Percentiles rank a stretch among this genome's conserved stretches.
These are phyloP conservation scores for Scomberomorus guttatus DNA, from an alignment of 2,797 vertebrate species.

Conservation along the genomic window DNA sequence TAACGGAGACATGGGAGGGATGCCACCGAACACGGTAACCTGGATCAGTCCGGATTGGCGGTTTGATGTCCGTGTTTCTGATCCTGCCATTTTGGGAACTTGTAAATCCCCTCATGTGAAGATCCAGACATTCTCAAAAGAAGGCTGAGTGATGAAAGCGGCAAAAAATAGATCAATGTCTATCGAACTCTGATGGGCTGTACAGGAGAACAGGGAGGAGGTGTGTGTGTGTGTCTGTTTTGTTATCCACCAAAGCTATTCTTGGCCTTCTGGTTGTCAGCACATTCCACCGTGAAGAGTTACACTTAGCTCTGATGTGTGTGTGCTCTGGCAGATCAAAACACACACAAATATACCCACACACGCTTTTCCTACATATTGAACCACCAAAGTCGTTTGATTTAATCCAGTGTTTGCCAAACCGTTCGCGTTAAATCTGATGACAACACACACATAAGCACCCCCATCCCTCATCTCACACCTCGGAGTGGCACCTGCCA, in stretches of 20 bases:
- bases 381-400: conserved; percentile 3
- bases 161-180: conserved; percentile 69
- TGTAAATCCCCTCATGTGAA: conserved; percentile 59
- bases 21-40: conserved; percentile 34
- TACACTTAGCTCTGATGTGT: conserved; percentile 74
- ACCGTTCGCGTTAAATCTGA: conserved; percentile 38
- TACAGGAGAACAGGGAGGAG: conserved; percentile 48
- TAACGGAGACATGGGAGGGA: conserved; percentile 1
- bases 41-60: conserved; percentile 43
- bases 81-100: conserved; percentile 61
- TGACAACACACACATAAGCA: conserved; percentile 25
- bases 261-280: conserved; percentile 78
- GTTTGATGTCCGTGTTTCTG: conserved; percentile 26
- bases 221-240: conserved; percentile 64
- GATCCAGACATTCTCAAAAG: conserved; percentile 44
- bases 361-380: conserved; percentile 3
- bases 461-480: conserved; percentile 38
- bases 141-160: conserved; percentile 63
- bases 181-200: conserved; percentile 66
- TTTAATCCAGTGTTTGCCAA: conserved; percentile 41
- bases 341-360: conserved; percentile 42
- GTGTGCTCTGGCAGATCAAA: conserved; percentile 49
- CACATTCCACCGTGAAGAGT: conserved; percentile 79
- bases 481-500: conserved; percentile 57
- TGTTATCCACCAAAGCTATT: conserved; percentile 81